phyloP scores from a whole-genome alignment of 1,140 invertebrate species.

The Ceratina australensis region DNA sequence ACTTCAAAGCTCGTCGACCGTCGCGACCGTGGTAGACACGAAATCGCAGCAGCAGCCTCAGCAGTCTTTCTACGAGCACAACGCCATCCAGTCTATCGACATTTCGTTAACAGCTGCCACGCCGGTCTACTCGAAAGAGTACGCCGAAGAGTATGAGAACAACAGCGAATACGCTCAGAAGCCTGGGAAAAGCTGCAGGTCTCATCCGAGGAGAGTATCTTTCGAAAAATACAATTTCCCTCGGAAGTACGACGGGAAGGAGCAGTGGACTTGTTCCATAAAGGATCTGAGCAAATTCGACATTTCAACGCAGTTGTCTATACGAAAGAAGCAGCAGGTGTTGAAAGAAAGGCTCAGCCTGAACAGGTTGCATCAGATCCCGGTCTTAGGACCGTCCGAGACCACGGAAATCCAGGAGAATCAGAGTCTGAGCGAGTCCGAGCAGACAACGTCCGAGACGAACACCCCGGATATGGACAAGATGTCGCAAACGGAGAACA shows the following conservation, averaged over 20 bases:
- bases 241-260: constrained; percentile 78
- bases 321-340: constrained; percentile 85
- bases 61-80: constrained; percentile 63
- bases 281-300: constrained; percentile 88
- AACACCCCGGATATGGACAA: background rate
- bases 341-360: constrained; percentile 66
- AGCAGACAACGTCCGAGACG: no score
- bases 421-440: background rate
- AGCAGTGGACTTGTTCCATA: constrained; percentile 78
- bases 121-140: constrained; percentile 76
- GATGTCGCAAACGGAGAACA: background rate
- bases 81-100: constrained; percentile 75
- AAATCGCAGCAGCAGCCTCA: constrained; percentile 30
- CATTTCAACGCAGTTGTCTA: constrained; percentile 88
- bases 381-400: background rate
- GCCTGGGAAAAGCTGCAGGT: constrained; percentile 67
- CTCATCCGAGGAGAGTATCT: constrained; percentile 70
- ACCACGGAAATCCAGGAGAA: constrained; percentile 25
- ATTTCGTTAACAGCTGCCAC: constrained; percentile 80
- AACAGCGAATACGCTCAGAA: constrained; percentile 74
- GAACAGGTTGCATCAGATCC: constrained; percentile 46
- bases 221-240: constrained; percentile 81
- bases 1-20: constrained; percentile 71
- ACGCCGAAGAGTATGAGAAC: constrained; percentile 67
- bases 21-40: background rate